These are phyloP conservation scores for Drosophila lowei DNA, from an alignment of 1,140 invertebrate genomes.

Conservation along the genomic window DNA sequence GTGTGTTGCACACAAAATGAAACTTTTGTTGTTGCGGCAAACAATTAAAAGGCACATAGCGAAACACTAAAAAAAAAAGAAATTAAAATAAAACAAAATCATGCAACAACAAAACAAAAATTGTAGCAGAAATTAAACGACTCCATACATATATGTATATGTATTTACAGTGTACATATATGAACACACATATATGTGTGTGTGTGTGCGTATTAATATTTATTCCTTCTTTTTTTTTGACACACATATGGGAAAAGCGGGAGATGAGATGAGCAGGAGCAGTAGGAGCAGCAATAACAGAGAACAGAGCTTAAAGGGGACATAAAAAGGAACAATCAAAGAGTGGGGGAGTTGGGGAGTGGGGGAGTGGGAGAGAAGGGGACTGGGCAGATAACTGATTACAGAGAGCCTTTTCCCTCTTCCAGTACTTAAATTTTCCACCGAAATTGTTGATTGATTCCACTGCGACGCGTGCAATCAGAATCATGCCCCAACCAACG, in stretches of 20 bases:
- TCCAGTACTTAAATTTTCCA: constrained; percentile 22
- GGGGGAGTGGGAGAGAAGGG: not conserved
- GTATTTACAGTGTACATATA: no score
- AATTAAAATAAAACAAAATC: constrained; percentile 64
- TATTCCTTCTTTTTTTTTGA: constrained; percentile 48
- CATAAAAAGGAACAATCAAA: constrained; percentile 17
- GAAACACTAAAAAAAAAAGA: constrained; percentile 55
- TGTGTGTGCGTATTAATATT: constrained; percentile 47
- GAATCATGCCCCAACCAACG: no score
- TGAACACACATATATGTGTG: not conserved
- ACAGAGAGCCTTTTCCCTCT: not conserved
- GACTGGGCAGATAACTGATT: constrained; percentile 19
- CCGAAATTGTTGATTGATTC: not conserved
- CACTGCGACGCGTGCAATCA: no score
- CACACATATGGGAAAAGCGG: constrained; percentile 30
- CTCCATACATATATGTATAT: constrained; percentile 3
- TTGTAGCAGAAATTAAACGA: constrained; percentile 60
- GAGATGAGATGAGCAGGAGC: not conserved
- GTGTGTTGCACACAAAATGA: constrained; percentile 69
- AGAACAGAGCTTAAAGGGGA: no score
- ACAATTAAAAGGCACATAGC: constrained; percentile 75
- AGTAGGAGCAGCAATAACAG: no score
- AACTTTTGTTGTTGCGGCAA: constrained; percentile 75
- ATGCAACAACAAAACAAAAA: constrained; percentile 51
- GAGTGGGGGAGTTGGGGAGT: not conserved